Evolutionary conservation across 2,888 invertebrate genomes (phyloP).

Genomic region (Tipula vernalis): DNA sequence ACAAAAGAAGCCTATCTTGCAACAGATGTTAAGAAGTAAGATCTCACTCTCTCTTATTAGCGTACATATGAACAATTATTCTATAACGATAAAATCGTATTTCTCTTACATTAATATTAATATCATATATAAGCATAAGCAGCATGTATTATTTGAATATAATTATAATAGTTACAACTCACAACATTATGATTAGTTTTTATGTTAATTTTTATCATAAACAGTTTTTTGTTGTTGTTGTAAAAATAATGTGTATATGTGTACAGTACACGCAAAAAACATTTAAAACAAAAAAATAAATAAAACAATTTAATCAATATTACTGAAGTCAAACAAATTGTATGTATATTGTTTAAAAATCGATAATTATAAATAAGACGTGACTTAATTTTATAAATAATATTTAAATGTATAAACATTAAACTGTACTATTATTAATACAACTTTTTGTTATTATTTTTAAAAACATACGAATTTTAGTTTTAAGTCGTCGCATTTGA

Average conservation of each 20-base stretch:
- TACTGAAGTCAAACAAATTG: background rate
- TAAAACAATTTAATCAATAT: background rate
- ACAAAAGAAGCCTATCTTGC: background rate
- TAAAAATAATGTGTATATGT: background rate
- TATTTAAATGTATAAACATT: background rate
- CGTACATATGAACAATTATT: background rate
- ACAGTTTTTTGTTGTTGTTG: background rate
- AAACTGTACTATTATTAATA: background rate
- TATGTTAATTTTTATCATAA: background rate
- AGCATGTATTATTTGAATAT: background rate
- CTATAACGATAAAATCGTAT: no score
- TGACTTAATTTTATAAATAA: background rate
- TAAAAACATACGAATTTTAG: background rate
- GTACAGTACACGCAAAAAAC: background rate
- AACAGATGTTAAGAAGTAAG: background rate
- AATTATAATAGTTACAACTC: background rate
- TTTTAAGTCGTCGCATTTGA: background rate
- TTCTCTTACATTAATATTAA: background rate
- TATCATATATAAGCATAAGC: background rate
- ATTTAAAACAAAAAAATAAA: background rate
- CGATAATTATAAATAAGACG: background rate
- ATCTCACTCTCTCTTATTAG: background rate
- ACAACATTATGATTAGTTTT: background rate
- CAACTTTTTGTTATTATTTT: background rate
- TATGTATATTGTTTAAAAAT: background rate